A percentile compares a stretch with the other conserved stretches of the same genome.
Conservation (phyloP, 2,888 invertebrate species). For the Macaria liturata region DNA sequence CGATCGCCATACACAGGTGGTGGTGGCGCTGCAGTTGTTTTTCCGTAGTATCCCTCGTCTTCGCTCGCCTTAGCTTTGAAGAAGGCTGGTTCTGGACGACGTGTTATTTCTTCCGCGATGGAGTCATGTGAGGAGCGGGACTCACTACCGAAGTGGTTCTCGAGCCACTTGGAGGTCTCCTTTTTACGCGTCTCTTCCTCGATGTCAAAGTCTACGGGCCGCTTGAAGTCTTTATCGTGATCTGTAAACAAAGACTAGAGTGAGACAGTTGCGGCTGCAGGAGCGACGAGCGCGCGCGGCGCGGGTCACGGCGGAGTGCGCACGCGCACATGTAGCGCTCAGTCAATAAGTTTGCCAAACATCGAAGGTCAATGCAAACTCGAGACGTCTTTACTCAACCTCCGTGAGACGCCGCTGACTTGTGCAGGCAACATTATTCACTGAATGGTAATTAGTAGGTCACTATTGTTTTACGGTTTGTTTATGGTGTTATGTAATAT, state of each 20-base stretch:
- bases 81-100: conserved; percentile 86
- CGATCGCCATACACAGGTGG: conserved; percentile 73
- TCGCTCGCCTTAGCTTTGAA: conserved; percentile 86
- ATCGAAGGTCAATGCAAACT: conserved; percentile 76
- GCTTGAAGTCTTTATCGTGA: conserved; percentile 88
- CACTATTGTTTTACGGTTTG: conserved; percentile 51
- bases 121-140: conserved; percentile 90
- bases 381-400: conserved; percentile 69
- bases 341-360: conserved; percentile 80
- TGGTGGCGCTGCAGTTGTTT: conserved; percentile 69
- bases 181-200: conserved; percentile 95
- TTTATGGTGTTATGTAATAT: conserved; percentile 50
- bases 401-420: conserved; percentile 46
- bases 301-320: conserved; percentile 58
- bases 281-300: conserved; percentile 63
- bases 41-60: conserved; percentile 77
- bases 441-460: conserved; percentile 70
- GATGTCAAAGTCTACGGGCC: conserved; percentile 92
- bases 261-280: conserved; percentile 39
- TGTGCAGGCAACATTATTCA: conserved; percentile 57
- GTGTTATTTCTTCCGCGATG: conserved; percentile 85
- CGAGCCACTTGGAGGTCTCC: conserved; percentile 95
- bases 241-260: conserved; percentile 81
- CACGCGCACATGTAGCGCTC: conserved; percentile 66
- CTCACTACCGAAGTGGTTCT: conserved; percentile 95